Conservation (phyloP, 2,113 vertebrate genomes). For the Salvelinus sp. region DNA sequence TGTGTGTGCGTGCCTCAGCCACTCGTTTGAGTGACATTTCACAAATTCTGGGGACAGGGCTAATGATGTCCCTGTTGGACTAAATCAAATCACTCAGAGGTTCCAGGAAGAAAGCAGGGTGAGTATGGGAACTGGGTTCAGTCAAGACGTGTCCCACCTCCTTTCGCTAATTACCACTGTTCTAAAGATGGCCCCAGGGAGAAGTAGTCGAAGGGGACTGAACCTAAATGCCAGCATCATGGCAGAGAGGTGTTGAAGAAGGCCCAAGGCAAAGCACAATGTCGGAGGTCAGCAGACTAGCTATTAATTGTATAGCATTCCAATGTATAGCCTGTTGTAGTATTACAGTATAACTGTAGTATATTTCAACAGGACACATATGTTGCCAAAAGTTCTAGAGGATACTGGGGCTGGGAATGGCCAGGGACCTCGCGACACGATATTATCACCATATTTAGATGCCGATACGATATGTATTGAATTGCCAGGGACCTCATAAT, state of each 20-base stretch:
- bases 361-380: no score
- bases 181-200: constrained; percentile 3
- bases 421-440: no score
- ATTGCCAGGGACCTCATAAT: no score
- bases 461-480: no score
- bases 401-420: no score
- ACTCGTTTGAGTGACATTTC: constrained; percentile 47
- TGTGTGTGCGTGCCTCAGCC: constrained; percentile 16
- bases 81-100: constrained; percentile 55
- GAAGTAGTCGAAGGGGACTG: neutral
- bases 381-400: no score
- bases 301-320: no score
- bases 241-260: neutral
- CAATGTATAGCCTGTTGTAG: no score
- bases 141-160: constrained; percentile 16
- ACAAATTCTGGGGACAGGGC: constrained; percentile 65
- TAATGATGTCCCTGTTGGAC: constrained; percentile 69
- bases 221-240: neutral
- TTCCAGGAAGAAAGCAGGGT: constrained; percentile 23
- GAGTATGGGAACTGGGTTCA: neutral
- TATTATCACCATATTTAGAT: no score
- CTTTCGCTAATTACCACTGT: constrained; percentile 13
- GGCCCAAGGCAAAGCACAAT: neutral
- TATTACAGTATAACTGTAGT: no score
- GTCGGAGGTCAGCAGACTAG: no score